phyloP scores from a whole-genome alignment of 2,113 vertebrate species.

The Neomonachus schauinslandi region DNA sequence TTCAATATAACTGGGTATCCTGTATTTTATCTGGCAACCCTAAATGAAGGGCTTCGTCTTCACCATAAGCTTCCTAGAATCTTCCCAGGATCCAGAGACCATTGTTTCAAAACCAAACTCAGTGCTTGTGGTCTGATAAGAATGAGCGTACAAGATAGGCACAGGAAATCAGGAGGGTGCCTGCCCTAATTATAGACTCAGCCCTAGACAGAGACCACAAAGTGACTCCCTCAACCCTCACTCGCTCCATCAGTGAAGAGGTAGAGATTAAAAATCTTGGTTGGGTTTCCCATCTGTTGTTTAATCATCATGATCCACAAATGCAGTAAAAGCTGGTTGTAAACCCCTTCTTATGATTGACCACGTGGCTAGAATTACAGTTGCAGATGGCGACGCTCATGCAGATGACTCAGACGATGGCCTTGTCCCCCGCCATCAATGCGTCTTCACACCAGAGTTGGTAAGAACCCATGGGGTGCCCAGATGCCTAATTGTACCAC shows the following conservation, averaged over 20 bases:
- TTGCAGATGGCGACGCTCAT: constrained; percentile 60
- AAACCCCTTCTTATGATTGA: constrained; percentile 68
- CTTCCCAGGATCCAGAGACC: not conserved
- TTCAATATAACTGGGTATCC: not conserved
- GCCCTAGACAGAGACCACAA: not conserved
- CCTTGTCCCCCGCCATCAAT: constrained; percentile 71
- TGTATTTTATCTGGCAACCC: not conserved
- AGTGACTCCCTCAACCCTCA: not conserved
- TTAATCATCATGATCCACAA: constrained; percentile 67
- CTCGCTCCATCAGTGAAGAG: constrained; percentile 27
- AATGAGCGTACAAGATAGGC: not conserved
- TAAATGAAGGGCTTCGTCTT: not conserved
- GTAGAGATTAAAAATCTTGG: constrained; percentile 71
- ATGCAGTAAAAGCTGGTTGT: constrained; percentile 73
- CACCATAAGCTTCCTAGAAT: not conserved
- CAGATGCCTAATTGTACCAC: constrained; percentile 76
- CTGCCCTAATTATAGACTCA: constrained; percentile 48
- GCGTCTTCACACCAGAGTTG: constrained; percentile 64
- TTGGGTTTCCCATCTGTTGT: constrained; percentile 80
- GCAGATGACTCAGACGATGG: constrained; percentile 56
- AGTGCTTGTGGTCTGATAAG: not conserved
- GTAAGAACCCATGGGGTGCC: constrained; percentile 61
- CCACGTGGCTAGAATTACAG: constrained; percentile 74
- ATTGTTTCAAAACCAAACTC: constrained; percentile 6
- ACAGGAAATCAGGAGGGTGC: not conserved